phyloP scores from a whole-genome alignment of 2,113 vertebrate species.

The Cromileptes altivelis region DNA sequence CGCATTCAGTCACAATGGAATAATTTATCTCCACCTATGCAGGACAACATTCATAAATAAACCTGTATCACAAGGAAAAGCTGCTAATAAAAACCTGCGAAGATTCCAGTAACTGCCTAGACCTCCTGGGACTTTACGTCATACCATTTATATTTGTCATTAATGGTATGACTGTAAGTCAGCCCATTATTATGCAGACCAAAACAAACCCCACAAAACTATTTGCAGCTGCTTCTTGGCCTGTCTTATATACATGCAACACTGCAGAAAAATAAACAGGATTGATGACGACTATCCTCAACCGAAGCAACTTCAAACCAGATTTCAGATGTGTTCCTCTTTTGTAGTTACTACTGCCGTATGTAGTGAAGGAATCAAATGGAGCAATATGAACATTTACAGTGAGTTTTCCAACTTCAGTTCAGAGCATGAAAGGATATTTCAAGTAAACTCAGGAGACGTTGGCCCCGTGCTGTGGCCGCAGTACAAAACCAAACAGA shows the following conservation, averaged over 20 bases:
- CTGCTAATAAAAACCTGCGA: background rate
- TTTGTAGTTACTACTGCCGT: background rate
- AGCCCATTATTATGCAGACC: no score
- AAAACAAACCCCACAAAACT: background rate
- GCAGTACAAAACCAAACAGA: background rate
- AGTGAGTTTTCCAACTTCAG: background rate
- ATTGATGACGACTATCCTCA: no score
- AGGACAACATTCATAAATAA: background rate
- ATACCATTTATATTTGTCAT: background rate
- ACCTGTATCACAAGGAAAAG: background rate
- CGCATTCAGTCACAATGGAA: no score
- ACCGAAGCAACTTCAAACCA: background rate
- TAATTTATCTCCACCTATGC: background rate
- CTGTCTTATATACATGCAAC: background rate
- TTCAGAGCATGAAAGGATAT: constrained; percentile 3
- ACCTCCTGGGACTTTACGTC: background rate
- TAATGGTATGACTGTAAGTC: no score
- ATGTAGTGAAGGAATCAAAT: background rate
- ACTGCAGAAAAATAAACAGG: background rate
- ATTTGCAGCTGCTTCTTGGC: background rate
- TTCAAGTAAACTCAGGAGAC: constrained; percentile 76
- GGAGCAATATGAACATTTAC: constrained; percentile 8
- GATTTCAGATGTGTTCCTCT: background rate
- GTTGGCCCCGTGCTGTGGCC: background rate
- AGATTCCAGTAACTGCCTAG: background rate